Evolutionary conservation across 2,888 invertebrate genomes (phyloP), one percentile per base, ranked within the genome.

Genomic region (Branchipolynoe longqiensis): DNA sequence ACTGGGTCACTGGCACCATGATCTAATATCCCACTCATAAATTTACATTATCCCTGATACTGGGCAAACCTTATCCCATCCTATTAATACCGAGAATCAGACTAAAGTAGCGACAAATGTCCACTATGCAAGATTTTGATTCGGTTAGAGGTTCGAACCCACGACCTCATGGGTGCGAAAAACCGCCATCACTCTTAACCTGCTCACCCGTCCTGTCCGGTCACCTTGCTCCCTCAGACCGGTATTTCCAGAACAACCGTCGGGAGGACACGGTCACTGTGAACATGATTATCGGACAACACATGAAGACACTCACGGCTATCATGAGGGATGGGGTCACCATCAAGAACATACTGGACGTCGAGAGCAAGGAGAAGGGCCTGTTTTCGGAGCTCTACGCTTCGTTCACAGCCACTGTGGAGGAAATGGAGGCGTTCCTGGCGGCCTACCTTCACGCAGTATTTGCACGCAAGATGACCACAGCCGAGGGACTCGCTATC

Each of bases 361-460:
- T 93, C 0, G 93, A 93, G 86, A 93, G 92, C 22, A 93, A 93
- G 91, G 93, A 92, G 85, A 91, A 91, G 86, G 92, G 91, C 84
- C 89, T 89, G 84, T 93, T 93, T 91, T 93, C 93, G 54, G 90
- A 91, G 14, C 89, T 92, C 83, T 93, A 92, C 89, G 88, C 89
- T 38, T 88, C 89, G 78, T 93, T 93, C 89, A 90, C 89, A 83
- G 85, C 87, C 38, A 91, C 90, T 54, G 91, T 92, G 31, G 89
- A 89, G 40, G 91, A 93, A 40, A 87, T 93, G 83, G 94, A 94
- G 89, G 91, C 88, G 64, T 93, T 93, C 85, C 89, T 93, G 2
- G 90, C 88, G 33, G 92, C 93, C 18, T 94, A 93, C 87, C 88
- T 94, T 2, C 90, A 93, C 88, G 91, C 90, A 14, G 90, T 93